phyloP scores from a whole-genome alignment of 2,797 vertebrate species.

The Xerus rutilus region DNA sequence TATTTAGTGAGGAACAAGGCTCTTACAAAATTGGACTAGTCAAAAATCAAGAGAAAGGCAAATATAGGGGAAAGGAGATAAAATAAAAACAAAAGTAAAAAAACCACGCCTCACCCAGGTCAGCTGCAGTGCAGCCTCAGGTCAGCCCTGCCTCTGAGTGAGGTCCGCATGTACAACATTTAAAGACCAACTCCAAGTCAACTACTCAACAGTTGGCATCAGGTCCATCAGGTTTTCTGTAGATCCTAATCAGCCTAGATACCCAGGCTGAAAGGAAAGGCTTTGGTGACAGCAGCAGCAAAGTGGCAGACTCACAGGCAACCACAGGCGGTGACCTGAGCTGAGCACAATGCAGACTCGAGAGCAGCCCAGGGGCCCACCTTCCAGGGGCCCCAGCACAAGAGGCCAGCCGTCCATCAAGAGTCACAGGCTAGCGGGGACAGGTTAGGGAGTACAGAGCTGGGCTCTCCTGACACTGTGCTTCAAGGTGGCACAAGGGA shows the following conservation, averaged over 20 bases:
- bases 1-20: background rate
- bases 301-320: accelerated
- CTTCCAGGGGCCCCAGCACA: accelerated
- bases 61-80: no score
- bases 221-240: accelerated
- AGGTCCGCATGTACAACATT: accelerated
- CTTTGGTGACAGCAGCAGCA: no score
- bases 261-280: background rate
- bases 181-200: background rate
- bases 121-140: accelerated
- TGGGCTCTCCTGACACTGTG: accelerated
- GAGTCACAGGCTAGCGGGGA: background rate
- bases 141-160: background rate
- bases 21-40: background rate
- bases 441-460: accelerated
- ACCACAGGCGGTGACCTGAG: accelerated
- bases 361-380: accelerated
- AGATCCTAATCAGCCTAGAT: no score
- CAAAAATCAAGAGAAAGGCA: background rate
- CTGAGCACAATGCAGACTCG: accelerated
- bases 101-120: accelerated
- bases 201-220: accelerated
- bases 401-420: no score
- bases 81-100: accelerated
- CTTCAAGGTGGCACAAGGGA: accelerated